Conservation (phyloP, 2,113 vertebrate genomes). For the Callipepla squamata region DNA sequence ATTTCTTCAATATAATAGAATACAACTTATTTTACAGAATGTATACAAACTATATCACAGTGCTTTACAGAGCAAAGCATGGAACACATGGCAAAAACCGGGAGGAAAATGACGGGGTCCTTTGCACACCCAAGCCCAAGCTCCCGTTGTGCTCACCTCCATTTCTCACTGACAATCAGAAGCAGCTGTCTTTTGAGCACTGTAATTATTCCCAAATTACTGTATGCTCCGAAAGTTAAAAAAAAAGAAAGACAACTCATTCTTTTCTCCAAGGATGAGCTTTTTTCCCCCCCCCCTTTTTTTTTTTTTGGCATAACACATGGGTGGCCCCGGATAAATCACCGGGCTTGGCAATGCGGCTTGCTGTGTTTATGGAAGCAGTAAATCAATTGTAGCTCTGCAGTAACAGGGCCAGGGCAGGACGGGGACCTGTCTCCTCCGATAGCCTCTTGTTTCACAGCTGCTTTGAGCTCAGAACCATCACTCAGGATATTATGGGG, state of each 20-base stretch:
- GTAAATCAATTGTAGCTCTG: neutral
- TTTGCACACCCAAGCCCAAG: neutral
- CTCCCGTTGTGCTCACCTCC: neutral
- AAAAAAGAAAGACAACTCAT: neutral
- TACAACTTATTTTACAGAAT: conserved; percentile 66
- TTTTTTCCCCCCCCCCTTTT: neutral
- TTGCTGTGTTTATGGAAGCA: neutral
- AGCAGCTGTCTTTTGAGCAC: neutral
- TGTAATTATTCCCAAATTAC: neutral
- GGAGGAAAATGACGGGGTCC: neutral
- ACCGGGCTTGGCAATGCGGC: neutral
- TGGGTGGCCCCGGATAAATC: conserved; percentile 14
- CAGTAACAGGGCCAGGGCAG: neutral
- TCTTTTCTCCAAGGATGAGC: neutral
- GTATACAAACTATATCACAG: conserved; percentile 68
- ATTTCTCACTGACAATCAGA: neutral
- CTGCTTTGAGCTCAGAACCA: neutral
- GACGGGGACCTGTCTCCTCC: neutral
- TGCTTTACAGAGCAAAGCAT: conserved; percentile 64
- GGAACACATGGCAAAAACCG: conserved; percentile 24
- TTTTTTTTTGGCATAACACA: neutral
- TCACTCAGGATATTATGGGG: neutral
- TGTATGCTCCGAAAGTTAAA: neutral
- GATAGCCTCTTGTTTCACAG: neutral
- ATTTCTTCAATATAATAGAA: conserved; percentile 56